Evolutionary conservation across 2,888 invertebrate species (phyloP).

Genomic region (Gisinianus flammeolus): DNA sequence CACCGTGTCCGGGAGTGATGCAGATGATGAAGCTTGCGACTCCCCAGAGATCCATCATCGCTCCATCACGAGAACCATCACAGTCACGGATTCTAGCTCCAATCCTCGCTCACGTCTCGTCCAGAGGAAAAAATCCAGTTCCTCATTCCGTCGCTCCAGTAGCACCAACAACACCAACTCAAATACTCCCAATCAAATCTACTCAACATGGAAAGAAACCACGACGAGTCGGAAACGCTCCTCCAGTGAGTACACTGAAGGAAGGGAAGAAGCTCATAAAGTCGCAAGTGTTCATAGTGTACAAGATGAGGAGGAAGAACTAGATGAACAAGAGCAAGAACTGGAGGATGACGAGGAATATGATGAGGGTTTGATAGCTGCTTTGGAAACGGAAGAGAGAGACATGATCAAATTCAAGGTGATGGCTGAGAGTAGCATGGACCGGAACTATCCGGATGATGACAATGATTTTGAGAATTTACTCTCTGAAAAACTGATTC

Average conservation of each 20-base stretch:
- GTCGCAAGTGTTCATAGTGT: not conserved
- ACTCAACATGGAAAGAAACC: not conserved
- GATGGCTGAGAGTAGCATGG: not conserved
- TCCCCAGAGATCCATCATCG: not conserved
- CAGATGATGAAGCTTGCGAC: constrained; percentile 30
- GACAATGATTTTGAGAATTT: constrained; percentile 12
- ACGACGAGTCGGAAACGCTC: too few relatives aligned
- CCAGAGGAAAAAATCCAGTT: not conserved
- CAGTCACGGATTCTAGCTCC: not conserved
- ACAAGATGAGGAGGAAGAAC: not conserved
- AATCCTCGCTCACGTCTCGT: not conserved
- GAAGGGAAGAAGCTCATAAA: not conserved
- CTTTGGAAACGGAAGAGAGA: not conserved
- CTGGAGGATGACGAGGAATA: not conserved
- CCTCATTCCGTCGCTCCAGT: too few relatives aligned
- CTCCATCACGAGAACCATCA: not conserved
- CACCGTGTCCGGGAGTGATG: constrained; percentile 19
- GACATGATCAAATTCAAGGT: not conserved
- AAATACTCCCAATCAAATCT: not conserved
- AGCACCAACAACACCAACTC: too few relatives aligned
- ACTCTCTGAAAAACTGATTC: constrained; percentile 11
- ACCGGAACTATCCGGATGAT: not conserved
- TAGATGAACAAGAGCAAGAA: not conserved
- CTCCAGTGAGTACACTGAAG: too few relatives aligned
- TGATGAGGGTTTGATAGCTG: not conserved